Percentiles rank a stretch among this genome's conserved stretches.
phyloP scores from a whole-genome alignment of 2,888 invertebrate genomes.

The Parnassius smintheus region DNA sequence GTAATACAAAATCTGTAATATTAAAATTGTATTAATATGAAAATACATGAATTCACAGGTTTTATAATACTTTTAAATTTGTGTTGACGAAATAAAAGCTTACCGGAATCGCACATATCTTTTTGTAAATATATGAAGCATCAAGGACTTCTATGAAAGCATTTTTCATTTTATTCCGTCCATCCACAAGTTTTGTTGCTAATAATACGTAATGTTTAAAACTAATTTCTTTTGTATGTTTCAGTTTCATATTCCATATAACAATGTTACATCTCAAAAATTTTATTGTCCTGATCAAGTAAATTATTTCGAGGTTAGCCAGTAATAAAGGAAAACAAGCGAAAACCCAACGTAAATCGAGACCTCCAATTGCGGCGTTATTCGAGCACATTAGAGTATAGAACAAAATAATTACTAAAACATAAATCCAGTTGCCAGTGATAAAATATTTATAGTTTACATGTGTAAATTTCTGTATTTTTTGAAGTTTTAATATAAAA shows the following conservation, averaged over 20 bases:
- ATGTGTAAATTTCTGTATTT: too few species aligned
- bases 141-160: conserved; percentile 2
- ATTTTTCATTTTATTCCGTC: background rate
- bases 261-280: background rate
- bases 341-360: background rate
- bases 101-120: conserved; percentile 11
- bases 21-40: background rate
- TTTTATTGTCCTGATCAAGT: conserved; percentile 8
- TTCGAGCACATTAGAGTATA: background rate
- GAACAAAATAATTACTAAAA: too few species aligned
- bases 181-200: background rate
- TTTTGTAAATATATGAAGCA: background rate
- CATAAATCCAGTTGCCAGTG: too few species aligned
- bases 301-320: conserved; percentile 6
- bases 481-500: too few species aligned
- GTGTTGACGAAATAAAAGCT: background rate
- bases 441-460: too few species aligned
- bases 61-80: too few species aligned
- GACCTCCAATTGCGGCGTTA: background rate
- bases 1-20: conserved; percentile 12
- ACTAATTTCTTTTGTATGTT: background rate
- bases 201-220: background rate
- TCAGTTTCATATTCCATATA: conserved; percentile 6
- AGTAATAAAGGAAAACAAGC: background rate
- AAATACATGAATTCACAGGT: too few species aligned